Conservation (phyloP, 2,113 vertebrate species). For the Pelmatolapia mariae region DNA sequence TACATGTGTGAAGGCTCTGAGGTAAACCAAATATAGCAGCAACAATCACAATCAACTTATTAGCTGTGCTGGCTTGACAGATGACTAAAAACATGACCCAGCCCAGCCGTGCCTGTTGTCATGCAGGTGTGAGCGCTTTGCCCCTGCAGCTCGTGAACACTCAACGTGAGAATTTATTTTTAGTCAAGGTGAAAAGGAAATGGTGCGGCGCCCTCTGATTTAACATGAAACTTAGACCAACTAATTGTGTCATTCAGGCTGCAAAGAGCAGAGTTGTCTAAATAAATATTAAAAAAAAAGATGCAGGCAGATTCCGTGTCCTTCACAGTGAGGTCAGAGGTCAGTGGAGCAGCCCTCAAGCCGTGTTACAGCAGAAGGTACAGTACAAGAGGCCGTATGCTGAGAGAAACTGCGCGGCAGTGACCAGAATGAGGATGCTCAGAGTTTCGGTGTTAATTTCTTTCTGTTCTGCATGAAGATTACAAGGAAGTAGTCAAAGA, state of each 20-base stretch:
- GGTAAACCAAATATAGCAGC: neutral
- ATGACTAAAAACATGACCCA: neutral
- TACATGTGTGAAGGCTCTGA: neutral
- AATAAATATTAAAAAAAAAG: neutral
- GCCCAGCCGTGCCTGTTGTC: neutral
- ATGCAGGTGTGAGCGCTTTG: slow-evolving; percentile 19
- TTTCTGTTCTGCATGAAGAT: neutral
- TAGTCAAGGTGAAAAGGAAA: slow-evolving; percentile 22
- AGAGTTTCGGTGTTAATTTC: neutral
- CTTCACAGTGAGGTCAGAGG: slow-evolving; percentile 13
- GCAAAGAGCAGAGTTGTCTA: neutral
- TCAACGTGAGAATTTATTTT: neutral
- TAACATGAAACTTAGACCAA: slow-evolving; percentile 9
- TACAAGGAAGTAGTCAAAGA: neutral
- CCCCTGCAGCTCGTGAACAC: neutral
- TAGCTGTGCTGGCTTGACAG: neutral
- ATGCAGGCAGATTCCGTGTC: neutral
- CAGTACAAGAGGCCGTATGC: neutral
- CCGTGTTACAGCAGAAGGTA: neutral
- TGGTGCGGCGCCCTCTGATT: neutral
- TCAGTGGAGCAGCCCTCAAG: neutral
- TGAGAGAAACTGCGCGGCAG: neutral
- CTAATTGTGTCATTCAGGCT: neutral
- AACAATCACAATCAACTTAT: neutral
- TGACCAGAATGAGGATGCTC: neutral